Evolutionary conservation across 1,140 invertebrate genomes (phyloP).

Genomic region (Danaus melanippus): DNA sequence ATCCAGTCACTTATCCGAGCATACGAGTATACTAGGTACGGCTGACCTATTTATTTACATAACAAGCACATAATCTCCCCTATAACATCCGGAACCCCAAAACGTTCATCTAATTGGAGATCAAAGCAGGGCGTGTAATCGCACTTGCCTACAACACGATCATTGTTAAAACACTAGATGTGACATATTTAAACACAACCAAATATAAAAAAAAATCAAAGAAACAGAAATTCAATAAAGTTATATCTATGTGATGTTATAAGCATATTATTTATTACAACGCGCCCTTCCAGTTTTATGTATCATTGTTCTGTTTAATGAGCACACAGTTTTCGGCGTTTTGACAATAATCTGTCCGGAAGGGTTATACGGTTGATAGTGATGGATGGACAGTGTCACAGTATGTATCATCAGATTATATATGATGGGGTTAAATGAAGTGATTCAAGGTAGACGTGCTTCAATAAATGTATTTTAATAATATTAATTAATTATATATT

Average conservation of each 20-base stretch:
- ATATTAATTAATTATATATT: too few species aligned
- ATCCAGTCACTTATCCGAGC: too few species aligned
- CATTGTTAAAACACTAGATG: conserved; percentile 28
- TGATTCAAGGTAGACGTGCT: too few species aligned
- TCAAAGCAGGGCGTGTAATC: conserved; percentile 67
- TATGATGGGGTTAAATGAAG: too few species aligned
- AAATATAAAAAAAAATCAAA: too few species aligned
- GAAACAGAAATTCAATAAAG: too few species aligned
- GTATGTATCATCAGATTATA: neutral
- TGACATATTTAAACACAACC: conserved; percentile 4
- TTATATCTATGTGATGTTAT: too few species aligned
- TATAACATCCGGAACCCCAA: conserved; percentile 52
- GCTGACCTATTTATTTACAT: conserved; percentile 1
- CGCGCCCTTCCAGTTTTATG: neutral
- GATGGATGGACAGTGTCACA: conserved; percentile 10
- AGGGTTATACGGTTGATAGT: conserved; percentile 31
- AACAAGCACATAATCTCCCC: conserved; percentile 34
- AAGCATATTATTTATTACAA: too few species aligned
- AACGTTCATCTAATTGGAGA: conserved; percentile 70
- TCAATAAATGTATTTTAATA: too few species aligned
- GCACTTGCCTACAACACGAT: conserved; percentile 37
- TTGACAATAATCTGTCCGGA: conserved; percentile 57
- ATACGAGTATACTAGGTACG: too few species aligned
- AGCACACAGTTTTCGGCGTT: conserved; percentile 60
- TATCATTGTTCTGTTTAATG: conserved; percentile 25